A percentile compares a stretch with the other conserved stretches of the same genome.
These are phyloP conservation scores for Drosophila lacteicornis DNA, from an alignment of 1,140 invertebrate species.

Conservation along the genomic window DNA sequence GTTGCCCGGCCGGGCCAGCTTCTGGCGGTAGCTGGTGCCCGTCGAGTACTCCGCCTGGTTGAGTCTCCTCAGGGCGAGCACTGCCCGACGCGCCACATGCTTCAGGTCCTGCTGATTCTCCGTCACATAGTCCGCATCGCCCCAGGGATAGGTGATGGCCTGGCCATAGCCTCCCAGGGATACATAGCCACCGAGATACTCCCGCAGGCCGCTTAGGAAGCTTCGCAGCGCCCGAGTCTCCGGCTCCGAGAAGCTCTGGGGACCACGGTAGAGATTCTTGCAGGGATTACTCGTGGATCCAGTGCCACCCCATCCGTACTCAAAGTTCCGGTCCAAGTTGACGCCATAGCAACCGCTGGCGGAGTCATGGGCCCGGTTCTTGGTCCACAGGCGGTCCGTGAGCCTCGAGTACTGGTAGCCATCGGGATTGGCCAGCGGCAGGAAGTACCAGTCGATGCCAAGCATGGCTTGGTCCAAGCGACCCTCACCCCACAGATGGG, in stretches of 20 bases:
- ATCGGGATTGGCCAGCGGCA: constrained; percentile 90
- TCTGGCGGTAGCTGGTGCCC: constrained; percentile 75
- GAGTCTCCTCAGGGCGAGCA: constrained; percentile 67
- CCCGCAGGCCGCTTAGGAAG: constrained; percentile 85
- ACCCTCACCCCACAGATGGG: constrained; percentile 86
- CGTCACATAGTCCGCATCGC: constrained; percentile 75
- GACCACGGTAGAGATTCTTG: constrained; percentile 91
- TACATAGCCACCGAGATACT: constrained; percentile 86
- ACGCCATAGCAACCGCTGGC: constrained; percentile 89
- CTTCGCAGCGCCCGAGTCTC: constrained; percentile 91
- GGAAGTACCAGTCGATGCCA: constrained; percentile 92
- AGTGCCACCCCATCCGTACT: constrained; percentile 90
- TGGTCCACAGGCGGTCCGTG: constrained; percentile 89
- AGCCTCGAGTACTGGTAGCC: constrained; percentile 89
- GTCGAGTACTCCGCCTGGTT: constrained; percentile 78
- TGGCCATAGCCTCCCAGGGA: constrained; percentile 93
- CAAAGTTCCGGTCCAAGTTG: constrained; percentile 93
- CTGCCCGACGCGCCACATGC: constrained; percentile 57
- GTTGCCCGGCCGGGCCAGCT: constrained; percentile 85
- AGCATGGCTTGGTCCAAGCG: constrained; percentile 87
- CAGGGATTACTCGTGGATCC: constrained; percentile 93
- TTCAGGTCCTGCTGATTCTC: constrained; percentile 64
- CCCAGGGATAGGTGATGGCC: constrained; percentile 86
- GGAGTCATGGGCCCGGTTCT: constrained; percentile 87
- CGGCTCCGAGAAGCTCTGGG: constrained; percentile 92